Evolutionary conservation across 1,140 invertebrate genomes (phyloP).

Genomic region (Ceratina australensis): DNA sequence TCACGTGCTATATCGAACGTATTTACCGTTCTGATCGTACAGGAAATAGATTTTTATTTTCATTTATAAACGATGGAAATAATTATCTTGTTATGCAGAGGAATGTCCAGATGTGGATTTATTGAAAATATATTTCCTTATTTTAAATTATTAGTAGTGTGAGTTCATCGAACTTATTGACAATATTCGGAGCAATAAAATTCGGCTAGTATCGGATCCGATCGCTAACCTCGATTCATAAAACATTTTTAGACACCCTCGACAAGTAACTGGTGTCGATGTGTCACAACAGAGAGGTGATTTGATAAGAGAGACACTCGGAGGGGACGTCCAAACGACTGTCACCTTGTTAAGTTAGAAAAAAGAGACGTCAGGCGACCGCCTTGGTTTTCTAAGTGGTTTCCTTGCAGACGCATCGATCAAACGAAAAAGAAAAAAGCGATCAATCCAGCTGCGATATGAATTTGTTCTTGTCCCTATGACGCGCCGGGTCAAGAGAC

Average conservation of each 20-base stretch:
- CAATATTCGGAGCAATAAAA: neutral
- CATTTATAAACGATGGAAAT: no score
- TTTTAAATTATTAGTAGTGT: no score
- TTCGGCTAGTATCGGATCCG: neutral
- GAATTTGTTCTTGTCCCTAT: constrained; percentile 26
- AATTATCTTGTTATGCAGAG: no score
- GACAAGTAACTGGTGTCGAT: neutral
- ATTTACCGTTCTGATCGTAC: no score
- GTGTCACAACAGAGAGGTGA: neutral
- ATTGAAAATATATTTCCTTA: no score
- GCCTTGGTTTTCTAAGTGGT: neutral
- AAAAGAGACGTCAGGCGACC: neutral
- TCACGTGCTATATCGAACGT: no score
- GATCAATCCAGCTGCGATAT: neutral
- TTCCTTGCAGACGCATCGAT: constrained; percentile 42
- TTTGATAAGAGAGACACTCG: neutral
- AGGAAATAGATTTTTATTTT: no score
- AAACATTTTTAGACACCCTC: neutral
- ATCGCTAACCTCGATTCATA: neutral
- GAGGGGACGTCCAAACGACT: no score
- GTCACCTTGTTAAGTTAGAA: no score
- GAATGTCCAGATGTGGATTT: no score
- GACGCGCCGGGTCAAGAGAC: neutral
- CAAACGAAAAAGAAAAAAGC: constrained; percentile 5
- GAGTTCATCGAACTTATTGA: no score